Base-by-base conservation (phyloP, 1,140 invertebrate genomes). In the Drosophila subpulchrella region DNA sequence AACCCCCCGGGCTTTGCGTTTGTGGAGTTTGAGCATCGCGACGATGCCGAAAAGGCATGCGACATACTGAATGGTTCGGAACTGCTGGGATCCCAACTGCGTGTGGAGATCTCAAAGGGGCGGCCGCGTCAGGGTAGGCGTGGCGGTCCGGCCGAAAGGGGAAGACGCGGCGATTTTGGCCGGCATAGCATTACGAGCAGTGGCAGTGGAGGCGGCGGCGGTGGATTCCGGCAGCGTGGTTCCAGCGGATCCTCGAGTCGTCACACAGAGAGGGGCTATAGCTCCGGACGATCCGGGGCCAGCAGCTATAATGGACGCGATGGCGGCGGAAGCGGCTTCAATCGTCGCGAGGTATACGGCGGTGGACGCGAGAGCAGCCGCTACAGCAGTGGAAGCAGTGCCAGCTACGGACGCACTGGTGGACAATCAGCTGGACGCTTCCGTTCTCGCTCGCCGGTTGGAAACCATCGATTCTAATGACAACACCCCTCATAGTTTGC, bases 1-100 rank as follows among this genome's bases (percentile, higher is more conserved):
- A 98, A 98, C 93, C 98, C 97, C 76, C 97, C 96, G 81, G 98
- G 98, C 77, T 99, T 99, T 94, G 99, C 98, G 55, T 99, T 99
- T 94, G 97, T 99, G 89, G 98, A 99, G 93, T 99, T 99, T 94
- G 97, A 98, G 93, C 98, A 98, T 93, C 95, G 95, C 85, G 96
- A 97, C 90, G 98, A 99, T 94, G 98, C 98, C 32, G 97, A 98
- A 92, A 96, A 98, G 92, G 98, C 98, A 38, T 98, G 97, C 92
- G 96, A 96, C 92, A 96, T 95, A 78, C 94, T 99, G 89, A 98
- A 99, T 93, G 98, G 98, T 66, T 95, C 95, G 68, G 96, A 96
- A 83, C 94, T 97, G 73, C 93, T 96, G 93, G 96, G 96, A 68
- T 95, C 95, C 63, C 97, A 96, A 82, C 93, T 97, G 58, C 94